phyloP scores from a whole-genome alignment of 2,888 invertebrate species.

The Apeira syringaria region DNA sequence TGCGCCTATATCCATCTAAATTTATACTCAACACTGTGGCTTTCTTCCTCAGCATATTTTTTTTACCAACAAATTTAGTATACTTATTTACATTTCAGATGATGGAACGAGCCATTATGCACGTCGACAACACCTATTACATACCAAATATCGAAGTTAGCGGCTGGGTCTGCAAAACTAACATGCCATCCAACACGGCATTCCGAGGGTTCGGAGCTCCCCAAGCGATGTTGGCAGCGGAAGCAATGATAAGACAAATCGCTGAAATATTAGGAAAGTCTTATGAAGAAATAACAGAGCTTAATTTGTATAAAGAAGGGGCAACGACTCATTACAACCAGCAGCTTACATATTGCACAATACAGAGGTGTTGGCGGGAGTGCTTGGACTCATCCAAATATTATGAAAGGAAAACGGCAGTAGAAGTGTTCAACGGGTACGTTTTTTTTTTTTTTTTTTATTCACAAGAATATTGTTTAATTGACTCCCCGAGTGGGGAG shows the following conservation, averaged over 20 bases:
- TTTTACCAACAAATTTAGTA: too few species aligned
- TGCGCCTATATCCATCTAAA: too few species aligned
- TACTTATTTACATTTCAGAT: constrained; percentile 80
- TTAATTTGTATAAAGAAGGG: constrained; percentile 93
- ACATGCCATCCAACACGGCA: constrained; percentile 95
- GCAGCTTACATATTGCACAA: constrained; percentile 87
- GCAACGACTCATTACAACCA: constrained; percentile 92
- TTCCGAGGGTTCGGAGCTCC: constrained; percentile 97
- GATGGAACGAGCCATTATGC: constrained; percentile 90
- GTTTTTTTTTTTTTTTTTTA: too few species aligned
- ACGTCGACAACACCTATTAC: constrained; percentile 92
- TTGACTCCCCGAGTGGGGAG: too few species aligned
- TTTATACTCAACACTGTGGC: too few species aligned
- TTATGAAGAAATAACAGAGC: constrained; percentile 84
- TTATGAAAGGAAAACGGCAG: constrained; percentile 77
- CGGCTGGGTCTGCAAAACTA: constrained; percentile 93
- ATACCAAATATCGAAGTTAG: constrained; percentile 88
- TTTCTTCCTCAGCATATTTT: too few species aligned
- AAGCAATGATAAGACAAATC: constrained; percentile 90
- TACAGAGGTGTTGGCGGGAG: constrained; percentile 90
- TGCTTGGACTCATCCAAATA: constrained; percentile 87
- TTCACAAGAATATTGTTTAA: too few species aligned
- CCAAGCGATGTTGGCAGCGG: constrained; percentile 93
- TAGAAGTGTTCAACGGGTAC: constrained; percentile 89
- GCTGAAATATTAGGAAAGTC: constrained; percentile 87